phyloP scores from a whole-genome alignment of 2,113 vertebrate species.

The Tenrec ecaudatus region DNA sequence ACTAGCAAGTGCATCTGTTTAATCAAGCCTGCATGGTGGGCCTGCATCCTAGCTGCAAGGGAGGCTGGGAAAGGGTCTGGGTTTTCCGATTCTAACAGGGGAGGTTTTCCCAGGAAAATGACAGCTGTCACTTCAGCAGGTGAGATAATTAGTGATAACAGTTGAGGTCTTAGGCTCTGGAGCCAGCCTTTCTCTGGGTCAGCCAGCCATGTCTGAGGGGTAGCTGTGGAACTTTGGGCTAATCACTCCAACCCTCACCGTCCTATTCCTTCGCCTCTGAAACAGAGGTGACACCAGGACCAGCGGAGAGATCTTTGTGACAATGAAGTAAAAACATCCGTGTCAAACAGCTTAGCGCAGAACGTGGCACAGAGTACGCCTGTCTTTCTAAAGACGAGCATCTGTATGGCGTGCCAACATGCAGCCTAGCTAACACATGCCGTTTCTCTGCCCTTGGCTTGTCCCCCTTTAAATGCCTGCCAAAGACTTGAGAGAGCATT shows the following conservation, averaged over 20 bases:
- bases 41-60: background rate
- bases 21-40: background rate
- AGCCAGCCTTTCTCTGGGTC: background rate
- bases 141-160: background rate
- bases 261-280: conserved; percentile 11
- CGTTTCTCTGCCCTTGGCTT: background rate
- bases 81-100: background rate
- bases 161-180: conserved; percentile 3
- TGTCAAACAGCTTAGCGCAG: background rate
- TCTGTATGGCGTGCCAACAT: background rate
- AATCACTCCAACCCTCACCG: background rate
- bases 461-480: background rate
- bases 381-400: background rate
- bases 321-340: conserved; percentile 1
- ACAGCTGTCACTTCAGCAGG: background rate
- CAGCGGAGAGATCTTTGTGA: background rate
- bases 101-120: conserved; percentile 1
- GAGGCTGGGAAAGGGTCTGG: background rate
- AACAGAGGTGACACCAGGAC: background rate
- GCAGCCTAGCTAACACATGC: too few species aligned
- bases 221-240: background rate
- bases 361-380: background rate
- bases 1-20: background rate
- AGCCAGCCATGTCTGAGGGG: background rate
- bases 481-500: background rate